Evolutionary conservation across 2,113 vertebrate species (phyloP), one percentile per base, ranked within the genome.

Genomic region (Lota lota): DNA sequence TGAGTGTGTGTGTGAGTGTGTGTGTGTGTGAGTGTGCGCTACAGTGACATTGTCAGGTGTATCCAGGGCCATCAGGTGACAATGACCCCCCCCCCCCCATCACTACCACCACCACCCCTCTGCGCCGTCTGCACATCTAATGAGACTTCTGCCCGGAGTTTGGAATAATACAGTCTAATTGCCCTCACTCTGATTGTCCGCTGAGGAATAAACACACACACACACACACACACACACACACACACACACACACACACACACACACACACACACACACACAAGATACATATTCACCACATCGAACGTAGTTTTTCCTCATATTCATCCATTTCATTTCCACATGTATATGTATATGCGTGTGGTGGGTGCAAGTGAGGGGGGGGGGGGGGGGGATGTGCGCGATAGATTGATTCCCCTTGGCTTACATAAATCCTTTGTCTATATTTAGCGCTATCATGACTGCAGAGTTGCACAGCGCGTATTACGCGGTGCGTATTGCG

Each of bases 381-480:
- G 67, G 56, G 53, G 57, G 86, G 58, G 62, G 66, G 67, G 82
- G 85, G 85, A 88, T 78, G 81, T 86, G 87, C 77, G 77, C 81
- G 88, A 80, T 73, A 36, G 79, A 89, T 81, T 93, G 89, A 93
- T 90, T 92, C 91, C 91, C 88, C 87, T 87, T 79, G 69, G 84
- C 89, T 92, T 92, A 92, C 86, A 90, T 93, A 93, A 92, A 92
- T 86, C 83, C 83, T 68, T 74, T 79, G 84, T 90, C 90, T 92
- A 93, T 90, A 91, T 92, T 89, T 93, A 93, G 90, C 81, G 67
- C 70, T 75, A 80, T 81, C 88, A 88, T 90, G 91, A 90, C 90
- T 92, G 84, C 83, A 85, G 86, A 91, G 88, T 91, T 87, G 84
- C 87, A 83, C 88, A 87, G 28, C 28, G 28, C 28, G 28, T 33